Percentiles rank a stretch among this genome's conserved stretches.
These are phyloP conservation scores for Drosophila colorata DNA, from an alignment of 2,888 invertebrate genomes.

Conservation along the genomic window DNA sequence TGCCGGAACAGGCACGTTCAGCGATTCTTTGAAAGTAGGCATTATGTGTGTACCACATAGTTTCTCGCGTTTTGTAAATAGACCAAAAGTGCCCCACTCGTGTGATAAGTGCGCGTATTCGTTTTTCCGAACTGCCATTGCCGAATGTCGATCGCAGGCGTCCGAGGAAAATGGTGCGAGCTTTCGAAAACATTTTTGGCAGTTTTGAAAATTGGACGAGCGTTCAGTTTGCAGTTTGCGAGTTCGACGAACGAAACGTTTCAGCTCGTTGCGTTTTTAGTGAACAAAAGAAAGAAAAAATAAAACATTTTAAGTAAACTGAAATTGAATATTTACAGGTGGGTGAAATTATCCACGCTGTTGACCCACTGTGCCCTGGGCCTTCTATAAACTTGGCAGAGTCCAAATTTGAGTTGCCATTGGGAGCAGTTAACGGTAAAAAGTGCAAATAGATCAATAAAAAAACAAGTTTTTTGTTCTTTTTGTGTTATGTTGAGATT, in stretches of 20 bases:
- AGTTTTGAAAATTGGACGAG: slow-evolving; percentile 59
- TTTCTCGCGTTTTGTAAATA: slow-evolving; percentile 73
- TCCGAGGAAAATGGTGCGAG: slow-evolving; percentile 34
- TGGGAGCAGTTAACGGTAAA: slow-evolving; percentile 1
- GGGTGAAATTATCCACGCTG: slow-evolving; percentile 53
- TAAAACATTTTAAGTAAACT: slow-evolving; percentile 38
- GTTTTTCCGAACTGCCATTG: slow-evolving; percentile 48
- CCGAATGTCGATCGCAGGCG: slow-evolving; percentile 16
- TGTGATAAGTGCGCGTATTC: slow-evolving; percentile 61
- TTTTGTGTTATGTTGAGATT: slow-evolving; percentile 51
- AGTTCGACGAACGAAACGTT: slow-evolving; percentile 41
- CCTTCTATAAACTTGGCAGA: slow-evolving; percentile 3
- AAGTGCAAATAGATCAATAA: slow-evolving; percentile 20
- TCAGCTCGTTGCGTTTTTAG: slow-evolving; percentile 8
- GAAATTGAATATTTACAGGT: slow-evolving; percentile 68
- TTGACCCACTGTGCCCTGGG: slow-evolving; percentile 16
- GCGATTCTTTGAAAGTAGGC: slow-evolving; percentile 38
- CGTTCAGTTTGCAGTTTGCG: slow-evolving; percentile 56
- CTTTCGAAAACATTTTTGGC: slow-evolving; percentile 54
- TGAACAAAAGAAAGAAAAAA: slow-evolving; percentile 16
- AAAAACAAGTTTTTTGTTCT: slow-evolving; percentile 55
- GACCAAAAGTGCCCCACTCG: slow-evolving; percentile 63
- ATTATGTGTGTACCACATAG: slow-evolving; percentile 28
- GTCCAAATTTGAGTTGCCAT: slow-evolving; percentile 7
- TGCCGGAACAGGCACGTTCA: slow-evolving; percentile 49